Percentiles rank a stretch among this genome's conserved stretches.
phyloP scores from a whole-genome alignment of 1,140 invertebrate species.

The Dendroctonus valens region DNA sequence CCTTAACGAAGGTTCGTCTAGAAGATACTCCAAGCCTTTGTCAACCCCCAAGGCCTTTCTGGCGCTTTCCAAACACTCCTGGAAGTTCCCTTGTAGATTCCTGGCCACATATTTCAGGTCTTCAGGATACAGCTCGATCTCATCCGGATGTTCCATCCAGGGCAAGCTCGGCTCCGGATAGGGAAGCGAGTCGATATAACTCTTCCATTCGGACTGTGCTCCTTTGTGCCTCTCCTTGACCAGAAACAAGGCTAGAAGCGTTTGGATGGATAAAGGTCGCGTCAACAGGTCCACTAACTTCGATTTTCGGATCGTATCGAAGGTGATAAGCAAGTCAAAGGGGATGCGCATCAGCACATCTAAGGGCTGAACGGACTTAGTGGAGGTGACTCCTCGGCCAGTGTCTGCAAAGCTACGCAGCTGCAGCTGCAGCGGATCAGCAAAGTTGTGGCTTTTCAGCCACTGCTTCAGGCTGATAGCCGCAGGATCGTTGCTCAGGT shows the following conservation, averaged over 20 bases:
- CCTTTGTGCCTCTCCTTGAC: slow-evolving; percentile 55
- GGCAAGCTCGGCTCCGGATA: slow-evolving; percentile 53
- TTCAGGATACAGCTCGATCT: slow-evolving; percentile 49
- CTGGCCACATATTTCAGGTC: slow-evolving; percentile 45
- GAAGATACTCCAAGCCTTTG: slow-evolving; percentile 42
- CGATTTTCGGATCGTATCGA: slow-evolving; percentile 43
- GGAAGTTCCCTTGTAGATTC: slow-evolving; percentile 48
- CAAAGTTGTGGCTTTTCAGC: slow-evolving; percentile 41
- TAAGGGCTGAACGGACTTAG: slow-evolving; percentile 47
- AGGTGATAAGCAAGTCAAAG: slow-evolving; percentile 56
- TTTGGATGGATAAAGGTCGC: slow-evolving; percentile 53
- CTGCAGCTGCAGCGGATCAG: slow-evolving; percentile 40
- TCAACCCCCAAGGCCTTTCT: slow-evolving; percentile 35
- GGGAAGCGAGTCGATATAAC: slow-evolving; percentile 63
- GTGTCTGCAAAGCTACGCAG: slow-evolving; percentile 52
- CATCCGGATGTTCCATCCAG: slow-evolving; percentile 52
- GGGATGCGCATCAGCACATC: slow-evolving; percentile 58
- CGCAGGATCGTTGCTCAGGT: slow-evolving; percentile 30
- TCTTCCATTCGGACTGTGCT: slow-evolving; percentile 49
- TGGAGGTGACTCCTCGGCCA: slow-evolving; percentile 59
- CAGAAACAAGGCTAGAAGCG: slow-evolving; percentile 63
- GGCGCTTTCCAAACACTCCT: slow-evolving; percentile 39
- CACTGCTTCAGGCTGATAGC: slow-evolving; percentile 42
- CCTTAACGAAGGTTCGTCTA: slow-evolving; percentile 52
- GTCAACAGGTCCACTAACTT: slow-evolving; percentile 43